Conservation (phyloP, 2,888 invertebrate species). For the Dynastes hyllus region DNA sequence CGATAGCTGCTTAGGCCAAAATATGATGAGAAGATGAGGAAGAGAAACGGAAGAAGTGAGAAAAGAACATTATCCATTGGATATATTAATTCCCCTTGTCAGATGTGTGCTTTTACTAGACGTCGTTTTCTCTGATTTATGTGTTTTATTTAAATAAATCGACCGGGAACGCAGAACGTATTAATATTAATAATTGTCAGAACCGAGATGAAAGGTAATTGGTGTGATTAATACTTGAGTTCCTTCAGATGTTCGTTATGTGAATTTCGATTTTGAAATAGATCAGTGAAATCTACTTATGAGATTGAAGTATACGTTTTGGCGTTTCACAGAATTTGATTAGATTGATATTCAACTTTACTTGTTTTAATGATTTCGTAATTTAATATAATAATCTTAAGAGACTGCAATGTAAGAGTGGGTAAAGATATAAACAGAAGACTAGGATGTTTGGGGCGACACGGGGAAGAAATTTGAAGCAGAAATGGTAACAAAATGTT, state of each 20-base stretch:
- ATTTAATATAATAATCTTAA: too few relatives aligned
- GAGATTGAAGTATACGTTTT: not conserved
- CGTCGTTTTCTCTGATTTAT: slow-evolving; percentile 40
- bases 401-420: too few relatives aligned
- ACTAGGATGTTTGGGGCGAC: too few relatives aligned
- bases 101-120: slow-evolving; percentile 31
- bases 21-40: slow-evolving; percentile 5
- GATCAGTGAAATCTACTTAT: not conserved
- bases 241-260: slow-evolving; percentile 8
- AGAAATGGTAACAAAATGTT: too few relatives aligned
- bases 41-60: not conserved
- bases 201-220: slow-evolving; percentile 23
- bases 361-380: not conserved
- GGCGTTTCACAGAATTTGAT: not conserved
- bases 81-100: slow-evolving; percentile 43
- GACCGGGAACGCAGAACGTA: slow-evolving; percentile 32
- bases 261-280: not conserved
- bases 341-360: not conserved
- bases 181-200: slow-evolving; percentile 47
- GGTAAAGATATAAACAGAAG: too few relatives aligned
- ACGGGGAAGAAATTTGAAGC: too few relatives aligned
- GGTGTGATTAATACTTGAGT: slow-evolving; percentile 25
- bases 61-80: slow-evolving; percentile 10
- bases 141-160: slow-evolving; percentile 47
- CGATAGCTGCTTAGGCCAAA: slow-evolving; percentile 7